A percentile compares a stretch with the other conserved stretches of the same genome.
Evolutionary conservation across 2,113 vertebrate genomes (phyloP).

Genomic region (Fregata magnificens): DNA sequence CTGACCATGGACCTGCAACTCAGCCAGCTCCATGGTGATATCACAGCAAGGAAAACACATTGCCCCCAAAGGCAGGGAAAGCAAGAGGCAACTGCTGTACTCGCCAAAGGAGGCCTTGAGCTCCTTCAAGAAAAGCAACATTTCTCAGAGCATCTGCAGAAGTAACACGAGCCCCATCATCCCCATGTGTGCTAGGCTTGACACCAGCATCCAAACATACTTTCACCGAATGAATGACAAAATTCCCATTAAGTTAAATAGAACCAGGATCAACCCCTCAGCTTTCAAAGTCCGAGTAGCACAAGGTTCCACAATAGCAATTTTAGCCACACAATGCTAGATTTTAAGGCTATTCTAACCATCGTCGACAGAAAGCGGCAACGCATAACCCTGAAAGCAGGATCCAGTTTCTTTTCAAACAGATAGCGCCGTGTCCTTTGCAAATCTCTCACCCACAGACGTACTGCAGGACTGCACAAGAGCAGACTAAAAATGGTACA

Average conservation of each 20-base stretch:
- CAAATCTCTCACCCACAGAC: background rate
- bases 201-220: background rate
- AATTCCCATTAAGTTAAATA: background rate
- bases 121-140: background rate
- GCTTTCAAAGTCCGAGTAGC: background rate
- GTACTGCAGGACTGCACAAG: background rate
- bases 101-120: background rate
- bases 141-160: background rate
- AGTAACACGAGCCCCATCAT: background rate
- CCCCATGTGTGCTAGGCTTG: background rate
- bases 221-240: background rate
- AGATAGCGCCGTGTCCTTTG: fast-evolving
- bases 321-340: background rate
- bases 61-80: background rate
- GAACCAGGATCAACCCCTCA: background rate
- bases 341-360: background rate
- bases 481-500: background rate
- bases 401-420: background rate
- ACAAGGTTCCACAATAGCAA: background rate
- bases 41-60: fast-evolving
- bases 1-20: background rate
- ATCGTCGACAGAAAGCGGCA: background rate
- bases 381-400: background rate
- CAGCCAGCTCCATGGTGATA: background rate
- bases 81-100: background rate